Conservation (phyloP, 2,888 invertebrate species). For the Byasa hedistus region DNA sequence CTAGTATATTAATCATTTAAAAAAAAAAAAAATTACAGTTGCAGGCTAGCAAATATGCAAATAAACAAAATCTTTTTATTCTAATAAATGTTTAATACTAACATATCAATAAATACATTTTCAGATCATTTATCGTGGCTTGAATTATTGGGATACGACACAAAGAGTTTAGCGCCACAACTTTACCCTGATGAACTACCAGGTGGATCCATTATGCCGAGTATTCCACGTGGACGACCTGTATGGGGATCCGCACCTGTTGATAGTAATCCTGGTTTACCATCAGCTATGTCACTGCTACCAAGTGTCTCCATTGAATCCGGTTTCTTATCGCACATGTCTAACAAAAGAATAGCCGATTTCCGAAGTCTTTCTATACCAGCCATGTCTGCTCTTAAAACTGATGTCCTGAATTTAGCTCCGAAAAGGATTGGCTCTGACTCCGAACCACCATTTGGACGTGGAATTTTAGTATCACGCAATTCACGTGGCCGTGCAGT, state of each 20-base stretch:
- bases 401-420: slow-evolving; percentile 86
- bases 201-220: slow-evolving; percentile 83
- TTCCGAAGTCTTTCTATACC: slow-evolving; percentile 88
- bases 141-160: slow-evolving; percentile 89
- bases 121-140: slow-evolving; percentile 93
- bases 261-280: slow-evolving; percentile 76
- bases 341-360: slow-evolving; percentile 88
- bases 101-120: slow-evolving; percentile 21
- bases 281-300: slow-evolving; percentile 82
- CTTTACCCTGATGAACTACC: slow-evolving; percentile 86
- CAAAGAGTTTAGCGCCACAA: slow-evolving; percentile 92
- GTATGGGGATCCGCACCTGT: slow-evolving; percentile 79
- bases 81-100: background rate
- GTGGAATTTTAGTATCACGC: slow-evolving; percentile 91
- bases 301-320: slow-evolving; percentile 88
- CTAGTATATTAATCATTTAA: no score
- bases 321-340: slow-evolving; percentile 90
- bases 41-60: background rate
- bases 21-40: no score
- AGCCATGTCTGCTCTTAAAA: slow-evolving; percentile 88
- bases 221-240: slow-evolving; percentile 78
- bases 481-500: slow-evolving; percentile 89
- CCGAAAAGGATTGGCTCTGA: slow-evolving; percentile 89
- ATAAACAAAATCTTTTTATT: no score
- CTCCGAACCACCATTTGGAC: slow-evolving; percentile 93